Conservation (phyloP, 2,888 invertebrate species). For the Pammene aurita region DNA sequence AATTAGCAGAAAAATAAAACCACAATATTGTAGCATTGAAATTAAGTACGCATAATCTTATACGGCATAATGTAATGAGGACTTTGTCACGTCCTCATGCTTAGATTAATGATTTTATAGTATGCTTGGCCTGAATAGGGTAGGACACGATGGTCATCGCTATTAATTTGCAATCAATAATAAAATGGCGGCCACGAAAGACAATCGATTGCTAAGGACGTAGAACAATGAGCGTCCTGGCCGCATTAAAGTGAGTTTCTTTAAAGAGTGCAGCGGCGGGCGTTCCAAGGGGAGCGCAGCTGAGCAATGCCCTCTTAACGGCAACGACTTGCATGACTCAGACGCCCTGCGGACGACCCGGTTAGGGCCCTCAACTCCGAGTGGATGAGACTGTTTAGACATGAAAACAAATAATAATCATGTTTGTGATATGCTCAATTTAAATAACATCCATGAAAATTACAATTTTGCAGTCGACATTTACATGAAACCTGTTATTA, state of each 20-base stretch:
- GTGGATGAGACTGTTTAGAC: constrained; percentile 26
- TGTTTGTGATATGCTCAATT: background rate
- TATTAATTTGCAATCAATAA: constrained; percentile 76
- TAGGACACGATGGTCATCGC: constrained; percentile 62
- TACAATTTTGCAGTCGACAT: background rate
- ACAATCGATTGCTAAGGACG: constrained; percentile 78
- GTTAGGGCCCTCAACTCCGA: constrained; percentile 78
- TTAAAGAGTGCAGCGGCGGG: constrained; percentile 64
- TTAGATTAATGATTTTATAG: constrained; percentile 9
- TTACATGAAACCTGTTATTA: background rate
- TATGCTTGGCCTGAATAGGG: constrained; percentile 56
- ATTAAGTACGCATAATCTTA: background rate
- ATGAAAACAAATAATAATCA: constrained; percentile 19
- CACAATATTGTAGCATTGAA: constrained; percentile 42
- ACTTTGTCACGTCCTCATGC: constrained; percentile 11
- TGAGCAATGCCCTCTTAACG: constrained; percentile 83
- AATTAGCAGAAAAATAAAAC: constrained; percentile 57
- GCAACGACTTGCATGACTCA: constrained; percentile 77
- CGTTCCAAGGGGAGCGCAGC: constrained; percentile 68
- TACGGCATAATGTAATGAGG: constrained; percentile 3
- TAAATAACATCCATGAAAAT: background rate
- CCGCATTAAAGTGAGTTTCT: constrained; percentile 63
- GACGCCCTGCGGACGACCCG: constrained; percentile 74
- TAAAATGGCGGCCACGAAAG: constrained; percentile 61
- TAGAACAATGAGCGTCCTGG: constrained; percentile 71